phyloP scores from a whole-genome alignment of 1,140 invertebrate genomes.

The Ips typographus region DNA sequence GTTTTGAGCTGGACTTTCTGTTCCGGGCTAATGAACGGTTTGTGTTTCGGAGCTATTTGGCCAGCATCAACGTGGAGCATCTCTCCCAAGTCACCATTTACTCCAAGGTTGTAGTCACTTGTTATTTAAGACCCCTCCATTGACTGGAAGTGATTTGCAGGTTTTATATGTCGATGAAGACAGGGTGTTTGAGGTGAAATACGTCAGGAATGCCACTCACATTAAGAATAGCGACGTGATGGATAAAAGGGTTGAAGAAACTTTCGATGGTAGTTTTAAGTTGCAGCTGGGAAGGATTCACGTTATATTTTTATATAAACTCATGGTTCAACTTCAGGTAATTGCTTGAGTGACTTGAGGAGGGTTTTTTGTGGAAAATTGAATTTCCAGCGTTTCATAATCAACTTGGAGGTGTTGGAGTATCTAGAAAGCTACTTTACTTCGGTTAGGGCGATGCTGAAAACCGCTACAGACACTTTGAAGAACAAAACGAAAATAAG shows the following conservation, averaged over 20 bases:
- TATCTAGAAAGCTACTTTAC: conserved; percentile 39
- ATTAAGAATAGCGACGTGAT: conserved; percentile 53
- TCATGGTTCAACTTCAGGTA: conserved; percentile 71
- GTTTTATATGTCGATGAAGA: conserved; percentile 73
- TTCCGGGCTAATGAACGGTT: conserved; percentile 80
- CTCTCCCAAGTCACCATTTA: conserved; percentile 75
- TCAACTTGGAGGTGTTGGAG: conserved; percentile 44
- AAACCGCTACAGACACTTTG: conserved; percentile 55
- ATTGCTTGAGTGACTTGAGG: not conserved
- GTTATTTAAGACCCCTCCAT: not conserved
- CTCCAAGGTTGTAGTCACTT: conserved; percentile 61
- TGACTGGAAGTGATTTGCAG: conserved; percentile 47
- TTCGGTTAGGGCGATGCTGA: conserved; percentile 63
- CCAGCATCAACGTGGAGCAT: conserved; percentile 70
- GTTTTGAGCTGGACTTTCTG: conserved; percentile 73
- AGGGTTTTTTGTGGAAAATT: not conserved
- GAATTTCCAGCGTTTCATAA: conserved; percentile 40
- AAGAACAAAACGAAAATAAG: conserved; percentile 65
- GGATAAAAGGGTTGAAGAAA: conserved; percentile 54
- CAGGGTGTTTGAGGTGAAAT: conserved; percentile 75
- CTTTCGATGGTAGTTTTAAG: conserved; percentile 69
- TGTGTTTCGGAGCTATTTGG: conserved; percentile 69
- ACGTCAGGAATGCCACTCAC: conserved; percentile 67
- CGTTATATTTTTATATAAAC: conserved; percentile 69
- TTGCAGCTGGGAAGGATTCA: conserved; percentile 72